Conservation (phyloP, 2,888 invertebrate species). For the Agriotes lineatus region DNA sequence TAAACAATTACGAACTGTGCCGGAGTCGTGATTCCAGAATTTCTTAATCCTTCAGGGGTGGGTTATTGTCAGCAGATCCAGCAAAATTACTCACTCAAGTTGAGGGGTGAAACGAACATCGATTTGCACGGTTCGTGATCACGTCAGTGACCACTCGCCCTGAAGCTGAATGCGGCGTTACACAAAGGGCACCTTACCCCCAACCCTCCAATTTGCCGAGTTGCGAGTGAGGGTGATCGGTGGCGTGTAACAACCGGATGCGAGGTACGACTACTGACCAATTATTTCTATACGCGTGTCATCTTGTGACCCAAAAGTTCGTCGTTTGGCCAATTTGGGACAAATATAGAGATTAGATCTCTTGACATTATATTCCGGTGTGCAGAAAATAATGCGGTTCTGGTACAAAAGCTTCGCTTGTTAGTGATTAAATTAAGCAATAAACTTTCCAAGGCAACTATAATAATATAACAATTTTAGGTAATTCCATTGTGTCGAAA, state of each 20-base stretch:
- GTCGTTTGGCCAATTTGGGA: constrained; percentile 33
- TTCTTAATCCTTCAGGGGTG: constrained; percentile 39
- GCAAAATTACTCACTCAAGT: constrained; percentile 46
- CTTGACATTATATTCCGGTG: too few relatives aligned
- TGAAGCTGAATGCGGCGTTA: constrained; percentile 58
- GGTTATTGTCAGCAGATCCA: constrained; percentile 40
- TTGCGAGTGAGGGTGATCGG: constrained; percentile 50
- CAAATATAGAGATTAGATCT: constrained; percentile 19
- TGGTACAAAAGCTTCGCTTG: too few relatives aligned
- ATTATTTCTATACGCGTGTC: constrained; percentile 40
- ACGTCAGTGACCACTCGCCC: constrained; percentile 64
- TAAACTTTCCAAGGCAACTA: too few relatives aligned
- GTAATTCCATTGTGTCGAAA: too few relatives aligned
- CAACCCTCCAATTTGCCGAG: constrained; percentile 41
- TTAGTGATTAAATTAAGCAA: too few relatives aligned
- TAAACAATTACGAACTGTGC: constrained; percentile 29
- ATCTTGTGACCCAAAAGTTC: constrained; percentile 32
- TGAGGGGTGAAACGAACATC: constrained; percentile 63
- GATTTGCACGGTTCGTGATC: constrained; percentile 66
- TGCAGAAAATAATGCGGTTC: background rate
- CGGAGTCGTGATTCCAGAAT: constrained; percentile 30
- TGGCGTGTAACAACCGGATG: constrained; percentile 55
- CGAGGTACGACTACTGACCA: constrained; percentile 49
- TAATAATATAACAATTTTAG: too few relatives aligned
- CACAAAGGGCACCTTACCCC: constrained; percentile 56